phyloP scores from a whole-genome alignment of 2,797 vertebrate species.

The Myotis findleyi region DNA sequence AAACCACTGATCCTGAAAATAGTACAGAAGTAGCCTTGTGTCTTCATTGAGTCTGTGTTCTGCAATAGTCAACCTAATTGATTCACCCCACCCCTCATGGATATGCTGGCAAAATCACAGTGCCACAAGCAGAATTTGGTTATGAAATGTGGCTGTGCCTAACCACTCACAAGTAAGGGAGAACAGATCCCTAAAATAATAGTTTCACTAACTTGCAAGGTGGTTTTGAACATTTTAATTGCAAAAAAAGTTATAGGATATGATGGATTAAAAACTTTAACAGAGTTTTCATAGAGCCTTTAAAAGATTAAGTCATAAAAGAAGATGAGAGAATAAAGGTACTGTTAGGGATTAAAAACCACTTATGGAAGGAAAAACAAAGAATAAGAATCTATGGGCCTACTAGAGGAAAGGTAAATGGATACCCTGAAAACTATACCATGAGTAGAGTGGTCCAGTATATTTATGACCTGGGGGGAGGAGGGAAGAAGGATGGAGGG shows the following conservation, averaged over 20 bases:
- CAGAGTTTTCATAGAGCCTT: slow-evolving; percentile 74
- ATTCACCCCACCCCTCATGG: background rate
- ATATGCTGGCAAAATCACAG: background rate
- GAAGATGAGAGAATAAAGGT: slow-evolving; percentile 63
- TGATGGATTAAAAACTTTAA: slow-evolving; percentile 56
- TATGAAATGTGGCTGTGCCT: background rate
- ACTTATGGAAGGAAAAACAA: slow-evolving; percentile 66
- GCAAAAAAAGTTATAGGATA: background rate
- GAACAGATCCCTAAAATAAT: slow-evolving; percentile 17
- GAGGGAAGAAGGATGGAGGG: background rate
- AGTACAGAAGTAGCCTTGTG: background rate
- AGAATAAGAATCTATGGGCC: slow-evolving; percentile 55
- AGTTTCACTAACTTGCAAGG: background rate
- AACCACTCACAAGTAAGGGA: background rate
- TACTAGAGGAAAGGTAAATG: slow-evolving; percentile 51
- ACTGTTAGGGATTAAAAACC: slow-evolving; percentile 76
- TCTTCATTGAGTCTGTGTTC: background rate
- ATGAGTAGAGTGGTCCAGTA: slow-evolving; percentile 49
- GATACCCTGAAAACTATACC: slow-evolving; percentile 21
- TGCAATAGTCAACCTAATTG: background rate
- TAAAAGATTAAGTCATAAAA: slow-evolving; percentile 71
- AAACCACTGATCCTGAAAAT: slow-evolving; percentile 50
- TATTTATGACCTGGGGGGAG: background rate
- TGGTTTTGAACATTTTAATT: slow-evolving; percentile 66
- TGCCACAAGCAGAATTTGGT: background rate